Evolutionary conservation across 2,113 vertebrate genomes (phyloP), one percentile per base, ranked within the genome.

Genomic region (Nothocercus julius): DNA sequence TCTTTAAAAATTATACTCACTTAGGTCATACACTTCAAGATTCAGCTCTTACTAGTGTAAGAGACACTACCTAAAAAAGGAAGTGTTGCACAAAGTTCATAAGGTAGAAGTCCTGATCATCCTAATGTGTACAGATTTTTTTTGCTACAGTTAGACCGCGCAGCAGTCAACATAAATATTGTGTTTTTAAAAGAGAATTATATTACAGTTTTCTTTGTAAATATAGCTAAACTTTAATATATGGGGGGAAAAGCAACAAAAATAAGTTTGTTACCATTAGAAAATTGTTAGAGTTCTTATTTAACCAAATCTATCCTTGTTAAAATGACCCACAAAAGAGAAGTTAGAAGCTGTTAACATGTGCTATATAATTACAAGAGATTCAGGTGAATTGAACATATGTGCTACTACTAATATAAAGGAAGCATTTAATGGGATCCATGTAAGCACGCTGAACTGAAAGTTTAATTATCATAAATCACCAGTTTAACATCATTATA

Each of bases 361-460:
- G 11, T 40, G 28, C 61, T 47, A 16, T 27, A 34, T 84, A 79
- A 75, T 62, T 95, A 77, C 82, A 63, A 81, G 88, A 49, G 32
- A 51, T 91, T 90, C 11, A 45, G 66, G 9, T 82, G n/a, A 92
- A 79, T 34, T 68, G 47, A 94, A 56, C 30, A 38, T 76, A 53
- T 64, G 86, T 91, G 53, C 32, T 91, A 70, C 28, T 67, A 28
- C 85, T 67, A 91, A 91, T 42, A 87, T 67, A 83, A 95, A 94
- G 40, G 40, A 94, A 91, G 42, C 5, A 67, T 61, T 92, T 88
- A 80, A 83, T 82, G 79, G 40, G 18, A 69, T 64, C 36, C 13
- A 5, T 72, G 34, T 59, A 53, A 91, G 72, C 13, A 62, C 21
- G n/a, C 17, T 22, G 53, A n/a, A 69, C 25, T 7, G 32, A 25